Base-by-base conservation (phyloP, 2,797 vertebrate genomes). In the Hyperoplus lanceolatus region DNA sequence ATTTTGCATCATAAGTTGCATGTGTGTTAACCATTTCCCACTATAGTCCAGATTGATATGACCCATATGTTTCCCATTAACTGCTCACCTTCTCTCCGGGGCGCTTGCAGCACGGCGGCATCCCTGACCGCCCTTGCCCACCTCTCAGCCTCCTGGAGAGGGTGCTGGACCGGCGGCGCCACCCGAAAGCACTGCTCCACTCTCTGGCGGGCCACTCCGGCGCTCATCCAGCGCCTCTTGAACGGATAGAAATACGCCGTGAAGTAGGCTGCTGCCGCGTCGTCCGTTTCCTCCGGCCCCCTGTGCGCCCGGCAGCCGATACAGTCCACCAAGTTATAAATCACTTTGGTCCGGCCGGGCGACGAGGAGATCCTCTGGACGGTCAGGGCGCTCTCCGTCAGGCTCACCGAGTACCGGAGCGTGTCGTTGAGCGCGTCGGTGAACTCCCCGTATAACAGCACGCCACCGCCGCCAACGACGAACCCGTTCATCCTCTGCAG, bases 131-230 rank as follows among this genome's bases (percentile, higher is more conserved):
- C 88, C 7, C 79, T 73, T 69, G 95, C 95, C 96, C 96, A 95
- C 48, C 82, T 92, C 93, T 95, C 93, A 54, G 96, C 96, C 87
- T 96, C 93, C 71, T 77, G 91, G 43, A 85, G 88, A 60, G 93
- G 89, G 80, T 95, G 95, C 80, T 84, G 89, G 54, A 82, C 90
- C 57, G 48, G 76, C 56, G 72, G 76, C 56, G 72, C 86, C 58
- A 95, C 95, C 89, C 95, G 92, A 91, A 97, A 96, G 74, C 94
- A 91, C 87, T 95, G 94, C 90, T 96, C 96, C 77, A 95, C 90
- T 60, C 94, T 92, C 73, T 95, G 95, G 0, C 97, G 94, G 89
- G 93, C 85, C 74, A 90, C 77, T 2, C 89, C 89, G 12, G 94
- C 85, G 80, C 94, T 93, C 93, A 95, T 95, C 92, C 95, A 95